Evolutionary conservation across 1,140 invertebrate genomes (phyloP).

Genomic region (Hycleus phaleratus): DNA sequence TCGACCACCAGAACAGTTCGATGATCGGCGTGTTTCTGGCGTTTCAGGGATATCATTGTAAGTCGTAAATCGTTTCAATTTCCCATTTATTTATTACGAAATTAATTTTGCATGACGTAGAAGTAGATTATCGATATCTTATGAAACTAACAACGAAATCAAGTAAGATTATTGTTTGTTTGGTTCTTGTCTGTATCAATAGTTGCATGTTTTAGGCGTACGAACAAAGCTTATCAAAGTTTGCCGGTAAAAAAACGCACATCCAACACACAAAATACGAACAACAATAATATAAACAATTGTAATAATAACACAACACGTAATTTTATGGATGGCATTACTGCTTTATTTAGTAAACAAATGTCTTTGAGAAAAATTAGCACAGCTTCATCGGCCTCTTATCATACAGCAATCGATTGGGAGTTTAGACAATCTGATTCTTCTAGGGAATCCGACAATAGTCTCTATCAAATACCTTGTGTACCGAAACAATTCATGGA

Average conservation of each 20-base stretch:
- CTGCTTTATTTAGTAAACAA: conserved; percentile 34
- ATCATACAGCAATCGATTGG: conserved; percentile 21
- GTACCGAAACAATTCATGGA: conserved; percentile 48
- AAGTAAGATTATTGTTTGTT: neutral
- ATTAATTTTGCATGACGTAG: conserved; percentile 11
- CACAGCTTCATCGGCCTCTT: conserved; percentile 24
- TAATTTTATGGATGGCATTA: conserved; percentile 31
- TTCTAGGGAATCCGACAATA: conserved; percentile 50
- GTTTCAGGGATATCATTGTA: conserved; percentile 53
- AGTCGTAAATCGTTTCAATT: conserved; percentile 35
- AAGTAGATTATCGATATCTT: neutral
- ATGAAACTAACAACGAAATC: neutral
- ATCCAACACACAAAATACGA: neutral
- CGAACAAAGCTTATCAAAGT: conserved; percentile 29
- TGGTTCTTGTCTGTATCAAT: neutral
- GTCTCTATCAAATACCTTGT: conserved; percentile 49
- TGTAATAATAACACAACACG: conserved; percentile 10
- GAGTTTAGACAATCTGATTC: conserved; percentile 24
- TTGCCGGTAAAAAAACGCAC: conserved; percentile 29
- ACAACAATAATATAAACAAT: neutral
- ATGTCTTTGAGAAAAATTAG: conserved; percentile 21
- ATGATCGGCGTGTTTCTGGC: conserved; percentile 49
- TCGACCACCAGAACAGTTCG: conserved; percentile 41
- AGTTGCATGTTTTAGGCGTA: conserved; percentile 37
- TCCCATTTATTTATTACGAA: conserved; percentile 8